These are phyloP conservation scores for Diaperis boleti DNA, from an alignment of 2,888 invertebrate genomes.

Conservation along the genomic window DNA sequence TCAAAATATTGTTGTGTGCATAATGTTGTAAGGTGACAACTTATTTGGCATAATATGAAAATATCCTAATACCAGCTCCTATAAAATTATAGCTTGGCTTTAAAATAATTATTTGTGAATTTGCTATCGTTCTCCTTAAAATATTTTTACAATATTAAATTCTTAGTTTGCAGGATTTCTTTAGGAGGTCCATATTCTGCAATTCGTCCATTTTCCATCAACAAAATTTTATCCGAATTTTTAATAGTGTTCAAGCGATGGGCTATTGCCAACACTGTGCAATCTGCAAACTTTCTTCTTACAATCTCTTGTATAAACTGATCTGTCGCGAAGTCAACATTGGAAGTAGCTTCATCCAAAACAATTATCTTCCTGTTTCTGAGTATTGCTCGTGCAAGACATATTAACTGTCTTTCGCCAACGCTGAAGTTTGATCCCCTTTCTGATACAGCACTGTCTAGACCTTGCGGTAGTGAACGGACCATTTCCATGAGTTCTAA, in stretches of 20 bases:
- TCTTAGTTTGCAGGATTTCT: no score
- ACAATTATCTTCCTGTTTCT: background rate
- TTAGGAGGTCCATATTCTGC: background rate
- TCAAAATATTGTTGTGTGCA: no score
- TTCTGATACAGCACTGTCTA: slow-evolving; percentile 79
- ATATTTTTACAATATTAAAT: no score
- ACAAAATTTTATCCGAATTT: background rate
- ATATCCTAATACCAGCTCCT: no score
- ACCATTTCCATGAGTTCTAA: slow-evolving; percentile 82
- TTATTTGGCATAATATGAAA: no score
- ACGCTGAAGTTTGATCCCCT: slow-evolving; percentile 67
- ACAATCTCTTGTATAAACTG: background rate
- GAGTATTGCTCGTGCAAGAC: slow-evolving; percentile 74
- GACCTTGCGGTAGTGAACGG: slow-evolving; percentile 73
- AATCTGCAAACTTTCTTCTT: background rate
- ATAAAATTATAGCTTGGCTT: no score
- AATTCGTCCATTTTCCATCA: background rate
- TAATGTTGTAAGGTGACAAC: no score
- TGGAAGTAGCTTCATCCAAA: background rate
- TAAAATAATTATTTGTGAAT: no score
- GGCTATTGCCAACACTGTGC: background rate
- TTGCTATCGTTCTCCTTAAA: no score
- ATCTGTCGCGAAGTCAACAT: background rate
- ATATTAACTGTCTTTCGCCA: slow-evolving; percentile 75
- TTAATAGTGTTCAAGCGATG: background rate